A percentile compares a stretch with the other conserved stretches of the same genome.
Evolutionary conservation across 2,113 vertebrate species (phyloP).

Genomic region (Mionectes macconnelli): DNA sequence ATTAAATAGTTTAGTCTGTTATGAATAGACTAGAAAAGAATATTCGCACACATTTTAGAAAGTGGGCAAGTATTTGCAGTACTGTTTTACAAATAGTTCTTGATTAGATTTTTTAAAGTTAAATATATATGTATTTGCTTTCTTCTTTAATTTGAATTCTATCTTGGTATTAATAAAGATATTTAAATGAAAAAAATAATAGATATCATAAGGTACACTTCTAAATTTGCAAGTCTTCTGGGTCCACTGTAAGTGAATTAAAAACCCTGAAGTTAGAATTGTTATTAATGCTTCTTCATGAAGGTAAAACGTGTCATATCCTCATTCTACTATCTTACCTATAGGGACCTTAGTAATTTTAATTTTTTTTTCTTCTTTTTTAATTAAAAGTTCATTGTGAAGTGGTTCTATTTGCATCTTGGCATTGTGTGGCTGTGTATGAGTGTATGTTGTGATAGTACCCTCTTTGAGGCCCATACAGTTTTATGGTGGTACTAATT

Average conservation of each 20-base stretch:
- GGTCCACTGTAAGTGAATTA: background rate
- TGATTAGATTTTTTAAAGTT: background rate
- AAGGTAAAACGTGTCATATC: background rate
- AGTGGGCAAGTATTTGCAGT: background rate
- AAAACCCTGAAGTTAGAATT: background rate
- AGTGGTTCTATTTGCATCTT: background rate
- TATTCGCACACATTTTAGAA: background rate
- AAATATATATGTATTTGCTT: background rate
- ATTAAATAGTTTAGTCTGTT: background rate
- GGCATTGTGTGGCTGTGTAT: accelerated
- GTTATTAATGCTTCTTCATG: background rate
- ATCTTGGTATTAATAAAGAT: background rate
- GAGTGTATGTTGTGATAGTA: background rate
- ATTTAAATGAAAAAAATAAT: background rate
- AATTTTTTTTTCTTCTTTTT: background rate
- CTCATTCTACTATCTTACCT: background rate
- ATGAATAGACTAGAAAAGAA: background rate
- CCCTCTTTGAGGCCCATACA: background rate
- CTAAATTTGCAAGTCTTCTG: background rate
- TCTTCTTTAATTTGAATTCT: background rate
- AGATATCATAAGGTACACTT: background rate
- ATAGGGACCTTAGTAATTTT: background rate
- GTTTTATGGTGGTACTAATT: background rate
- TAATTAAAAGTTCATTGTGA: background rate
- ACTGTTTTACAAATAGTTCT: background rate